phyloP scores from a whole-genome alignment of 2,113 vertebrate species.

The Cyanoderma ruficeps region DNA sequence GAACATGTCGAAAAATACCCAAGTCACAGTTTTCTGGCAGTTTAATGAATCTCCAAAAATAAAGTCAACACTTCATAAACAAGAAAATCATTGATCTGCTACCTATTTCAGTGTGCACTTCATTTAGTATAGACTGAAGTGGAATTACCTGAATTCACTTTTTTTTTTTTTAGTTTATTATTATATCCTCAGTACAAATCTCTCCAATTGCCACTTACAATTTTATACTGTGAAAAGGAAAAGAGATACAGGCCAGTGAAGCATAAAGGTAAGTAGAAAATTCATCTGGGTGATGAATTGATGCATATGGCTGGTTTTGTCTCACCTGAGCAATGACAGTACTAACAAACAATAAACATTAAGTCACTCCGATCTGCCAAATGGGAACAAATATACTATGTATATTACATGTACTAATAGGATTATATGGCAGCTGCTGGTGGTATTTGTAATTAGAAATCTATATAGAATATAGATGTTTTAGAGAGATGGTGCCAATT shows the following conservation, averaged over 20 bases:
- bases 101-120: conserved; percentile 34
- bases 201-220: conserved; percentile 60
- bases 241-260: conserved; percentile 63
- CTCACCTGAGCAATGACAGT: conserved; percentile 61
- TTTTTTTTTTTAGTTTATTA: conserved; percentile 62
- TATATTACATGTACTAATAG: conserved; percentile 83
- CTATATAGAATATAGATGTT: conserved; percentile 85
- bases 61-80: conserved; percentile 26
- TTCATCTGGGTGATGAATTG: conserved; percentile 51
- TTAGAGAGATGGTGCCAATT: conserved; percentile 87
- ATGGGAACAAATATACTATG: conserved; percentile 84
- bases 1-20: background rate
- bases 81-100: conserved; percentile 29
- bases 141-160: conserved; percentile 45
- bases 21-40: conserved; percentile 19
- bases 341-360: conserved; percentile 60
- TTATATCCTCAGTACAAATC: conserved; percentile 60
- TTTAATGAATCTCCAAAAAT: conserved; percentile 51
- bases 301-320: conserved; percentile 49
- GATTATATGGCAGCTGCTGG: conserved; percentile 83
- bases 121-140: conserved; percentile 28
- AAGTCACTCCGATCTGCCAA: conserved; percentile 76
- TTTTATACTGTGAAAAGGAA: conserved; percentile 72
- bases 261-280: conserved; percentile 51
- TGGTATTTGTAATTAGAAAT: conserved; percentile 82